Conservation (phyloP, 1,140 invertebrate genomes). For the Drosophila micromelanica region DNA sequence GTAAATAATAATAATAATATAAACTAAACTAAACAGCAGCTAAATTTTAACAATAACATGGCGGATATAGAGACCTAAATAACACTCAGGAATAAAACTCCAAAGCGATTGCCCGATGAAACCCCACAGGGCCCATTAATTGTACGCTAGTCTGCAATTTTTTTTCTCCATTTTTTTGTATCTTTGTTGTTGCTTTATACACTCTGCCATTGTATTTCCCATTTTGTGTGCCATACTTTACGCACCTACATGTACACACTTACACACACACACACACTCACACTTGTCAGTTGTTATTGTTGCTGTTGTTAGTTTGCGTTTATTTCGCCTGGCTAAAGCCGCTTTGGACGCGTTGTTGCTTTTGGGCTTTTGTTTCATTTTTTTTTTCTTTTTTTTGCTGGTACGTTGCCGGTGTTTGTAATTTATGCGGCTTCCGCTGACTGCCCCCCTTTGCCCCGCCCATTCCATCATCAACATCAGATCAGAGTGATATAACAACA, state of each 20-base stretch:
- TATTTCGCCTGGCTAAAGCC: conserved; percentile 62
- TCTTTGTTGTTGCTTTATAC: conserved; percentile 30
- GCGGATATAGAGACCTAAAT: conserved; percentile 17
- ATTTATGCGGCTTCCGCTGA: conserved; percentile 75
- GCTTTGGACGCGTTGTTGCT: conserved; percentile 66
- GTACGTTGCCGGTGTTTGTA: conserved; percentile 64
- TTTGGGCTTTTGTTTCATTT: conserved; percentile 42
- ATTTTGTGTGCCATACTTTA: conserved; percentile 37
- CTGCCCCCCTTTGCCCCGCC: neutral
- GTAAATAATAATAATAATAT: conserved; percentile 16
- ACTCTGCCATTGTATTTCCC: conserved; percentile 41
- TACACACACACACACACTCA: conserved; percentile 6
- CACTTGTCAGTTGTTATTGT: conserved; percentile 39
- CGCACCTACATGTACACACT: conserved; percentile 23
- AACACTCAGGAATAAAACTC: conserved; percentile 46
- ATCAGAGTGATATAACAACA: conserved; percentile 34
- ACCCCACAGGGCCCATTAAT: conserved; percentile 80
- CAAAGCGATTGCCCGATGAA: conserved; percentile 61
- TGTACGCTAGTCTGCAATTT: conserved; percentile 66
- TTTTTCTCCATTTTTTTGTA: neutral
- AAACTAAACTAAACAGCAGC: neutral
- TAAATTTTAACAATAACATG: conserved; percentile 15
- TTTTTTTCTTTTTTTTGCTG: conserved; percentile 44
- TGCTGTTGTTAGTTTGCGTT: conserved; percentile 66
- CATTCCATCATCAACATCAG: conserved; percentile 13